Base-by-base conservation (phyloP, 2,797 vertebrate genomes). In the Lindbergichthys nudifrons region DNA sequence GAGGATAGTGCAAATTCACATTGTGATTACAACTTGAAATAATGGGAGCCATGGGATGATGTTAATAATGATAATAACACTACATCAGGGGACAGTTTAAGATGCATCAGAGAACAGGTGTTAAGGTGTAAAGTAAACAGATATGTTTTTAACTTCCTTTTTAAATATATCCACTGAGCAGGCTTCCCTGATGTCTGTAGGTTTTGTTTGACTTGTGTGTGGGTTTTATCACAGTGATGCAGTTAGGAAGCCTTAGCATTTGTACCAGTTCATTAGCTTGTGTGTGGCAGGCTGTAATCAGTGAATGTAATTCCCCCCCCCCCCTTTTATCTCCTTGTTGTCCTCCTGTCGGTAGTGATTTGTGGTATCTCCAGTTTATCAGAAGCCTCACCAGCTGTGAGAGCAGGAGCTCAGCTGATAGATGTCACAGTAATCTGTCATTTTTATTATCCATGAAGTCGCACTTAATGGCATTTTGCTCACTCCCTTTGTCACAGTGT, bases 321-420 rank as follows among this genome's bases (percentile, higher is more conserved):
- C 52, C 67, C 62, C 6, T 7, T 30, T 43, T 75, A 72, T 89
- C 67, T 77, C 0, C 19, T 65, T 78, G 77, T 87, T 86, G 73
- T 76, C 70, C 69, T 73, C 19, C 68, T 77, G 72, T 86, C 64
- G 32, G 69, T 57, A 71, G 82, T 81, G 87, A 87, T 89, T 88
- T 85, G 75, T 48, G 65, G 18, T 79, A 52, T 84, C 82, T 67
- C 66, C 74, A 51, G 68, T 72, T 69, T 9, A 59, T 70, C 65
- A 59, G 60, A 30, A 52, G 60, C 79, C 30, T 77, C 32, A 73
- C 82, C 87, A 88, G 89, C 82, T 88, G 88, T 79, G 82, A 60
- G 71, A 59, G 46, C n/a, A 64, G 26, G 63, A 57, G 69, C 84
- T 65, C 77, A 88, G 84, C 80, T 86, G 79, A 72, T 77, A 56